phyloP scores from a whole-genome alignment of 2,113 vertebrate species.

The Austrofundulus limnaeus region DNA sequence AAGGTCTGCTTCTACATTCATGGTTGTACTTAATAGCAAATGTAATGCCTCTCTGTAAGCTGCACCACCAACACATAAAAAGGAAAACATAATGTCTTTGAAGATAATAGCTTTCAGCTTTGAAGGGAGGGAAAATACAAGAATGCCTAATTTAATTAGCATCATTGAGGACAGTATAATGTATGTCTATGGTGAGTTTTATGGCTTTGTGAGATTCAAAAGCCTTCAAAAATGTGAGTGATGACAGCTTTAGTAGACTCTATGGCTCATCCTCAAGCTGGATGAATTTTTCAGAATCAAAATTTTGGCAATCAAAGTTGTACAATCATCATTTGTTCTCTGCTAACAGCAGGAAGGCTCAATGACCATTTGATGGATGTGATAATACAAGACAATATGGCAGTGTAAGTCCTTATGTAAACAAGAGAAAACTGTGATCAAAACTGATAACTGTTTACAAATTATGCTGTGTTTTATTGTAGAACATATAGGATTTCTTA shows the following conservation, averaged over 20 bases:
- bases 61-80: not conserved
- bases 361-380: too few species aligned
- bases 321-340: too few species aligned
- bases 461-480: too few species aligned
- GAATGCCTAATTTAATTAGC: constrained; percentile 38
- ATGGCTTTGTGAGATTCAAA: constrained; percentile 4
- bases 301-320: too few species aligned
- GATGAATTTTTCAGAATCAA: too few species aligned
- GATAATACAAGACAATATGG: too few species aligned
- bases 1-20: constrained; percentile 2
- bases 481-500: too few species aligned
- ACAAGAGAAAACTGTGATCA: too few species aligned
- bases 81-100: constrained; percentile 4
- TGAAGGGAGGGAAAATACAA: not conserved
- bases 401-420: too few species aligned
- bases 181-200: constrained; percentile 4
- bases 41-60: constrained; percentile 1
- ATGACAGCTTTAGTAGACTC: constrained; percentile 38
- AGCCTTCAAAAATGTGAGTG: constrained; percentile 21
- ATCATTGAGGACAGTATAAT: constrained; percentile 18
- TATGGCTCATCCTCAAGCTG: constrained; percentile 6
- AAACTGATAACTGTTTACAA: too few species aligned
- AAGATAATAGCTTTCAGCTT: constrained; percentile 10
- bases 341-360: too few species aligned
- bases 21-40: not conserved